Conservation (phyloP, 2,888 invertebrate genomes). For the Schizotus pectinicornis region DNA sequence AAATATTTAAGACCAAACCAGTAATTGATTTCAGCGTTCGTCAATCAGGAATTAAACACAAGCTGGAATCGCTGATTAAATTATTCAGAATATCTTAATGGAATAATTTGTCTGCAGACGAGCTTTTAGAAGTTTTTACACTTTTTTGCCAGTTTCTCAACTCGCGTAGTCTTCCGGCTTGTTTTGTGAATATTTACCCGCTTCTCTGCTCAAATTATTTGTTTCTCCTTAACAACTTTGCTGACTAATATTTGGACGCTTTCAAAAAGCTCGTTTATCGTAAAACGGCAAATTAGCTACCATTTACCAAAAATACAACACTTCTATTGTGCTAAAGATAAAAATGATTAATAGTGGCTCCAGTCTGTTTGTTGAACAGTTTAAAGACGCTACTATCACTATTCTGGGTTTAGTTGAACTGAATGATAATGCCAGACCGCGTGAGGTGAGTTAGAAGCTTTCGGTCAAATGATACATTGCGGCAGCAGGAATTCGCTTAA, state of each 20-base stretch:
- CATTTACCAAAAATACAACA: too few relatives aligned
- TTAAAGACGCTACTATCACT: neutral
- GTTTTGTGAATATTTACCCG: conserved; percentile 3
- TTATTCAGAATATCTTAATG: conserved; percentile 13
- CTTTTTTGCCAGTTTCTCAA: neutral
- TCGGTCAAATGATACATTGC: conserved; percentile 35
- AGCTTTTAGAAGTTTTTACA: conserved; percentile 4
- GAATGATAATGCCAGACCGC: neutral
- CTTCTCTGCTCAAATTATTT: conserved; percentile 5
- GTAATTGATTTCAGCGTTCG: conserved; percentile 14
- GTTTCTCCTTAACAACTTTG: neutral
- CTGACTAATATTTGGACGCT: too few relatives aligned
- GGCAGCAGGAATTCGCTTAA: conserved; percentile 32
- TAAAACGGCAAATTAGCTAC: too few relatives aligned
- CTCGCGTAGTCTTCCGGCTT: neutral
- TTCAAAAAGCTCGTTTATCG: too few relatives aligned
- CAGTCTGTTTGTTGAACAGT: too few relatives aligned
- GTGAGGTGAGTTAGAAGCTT: conserved; percentile 16
- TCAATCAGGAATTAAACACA: conserved; percentile 13
- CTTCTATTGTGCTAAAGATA: too few relatives aligned
- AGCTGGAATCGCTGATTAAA: conserved; percentile 12
- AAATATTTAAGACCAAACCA: conserved; percentile 18
- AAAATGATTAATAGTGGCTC: too few relatives aligned
- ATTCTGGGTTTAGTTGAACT: neutral
- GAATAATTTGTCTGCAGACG: conserved; percentile 9